Conservation (phyloP, 2,888 invertebrate genomes). For the Leuctra nigra region DNA sequence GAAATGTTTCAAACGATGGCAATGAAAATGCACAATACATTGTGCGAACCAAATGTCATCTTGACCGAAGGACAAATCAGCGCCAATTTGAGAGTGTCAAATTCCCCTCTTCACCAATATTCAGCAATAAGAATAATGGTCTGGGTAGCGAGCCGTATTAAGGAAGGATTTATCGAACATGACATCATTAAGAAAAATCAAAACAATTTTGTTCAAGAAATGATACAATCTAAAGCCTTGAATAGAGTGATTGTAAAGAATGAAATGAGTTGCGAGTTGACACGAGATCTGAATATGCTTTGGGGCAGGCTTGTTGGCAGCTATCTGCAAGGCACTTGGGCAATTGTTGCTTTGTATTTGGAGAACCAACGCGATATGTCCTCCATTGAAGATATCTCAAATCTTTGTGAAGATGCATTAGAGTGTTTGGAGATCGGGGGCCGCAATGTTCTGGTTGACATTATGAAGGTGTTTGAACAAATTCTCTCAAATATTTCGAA, state of each 20-base stretch:
- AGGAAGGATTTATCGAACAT: too few relatives aligned
- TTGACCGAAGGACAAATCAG: too few relatives aligned
- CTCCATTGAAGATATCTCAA: not conserved
- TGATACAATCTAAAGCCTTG: not conserved
- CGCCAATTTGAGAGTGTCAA: too few relatives aligned
- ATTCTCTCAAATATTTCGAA: slow-evolving; percentile 32
- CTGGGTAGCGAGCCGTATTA: not conserved
- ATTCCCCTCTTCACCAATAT: not conserved
- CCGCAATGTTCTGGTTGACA: slow-evolving; percentile 43
- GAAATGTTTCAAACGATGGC: too few relatives aligned
- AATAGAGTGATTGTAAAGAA: not conserved
- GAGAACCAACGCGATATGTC: not conserved
- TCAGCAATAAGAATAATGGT: not conserved
- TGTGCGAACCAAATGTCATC: too few relatives aligned
- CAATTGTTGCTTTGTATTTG: slow-evolving; percentile 6
- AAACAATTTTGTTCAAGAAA: not conserved
- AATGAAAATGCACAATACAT: too few relatives aligned
- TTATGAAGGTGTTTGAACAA: slow-evolving; percentile 40
- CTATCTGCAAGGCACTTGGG: slow-evolving; percentile 24
- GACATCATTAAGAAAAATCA: too few relatives aligned
- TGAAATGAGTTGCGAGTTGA: not conserved
- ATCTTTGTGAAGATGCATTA: not conserved
- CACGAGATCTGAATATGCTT: slow-evolving; percentile 24
- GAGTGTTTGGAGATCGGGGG: slow-evolving; percentile 41
- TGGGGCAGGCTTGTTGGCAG: slow-evolving; percentile 24